Percentiles rank a stretch among this genome's conserved stretches.
These are phyloP conservation scores for Scolopax bukidnonensis DNA, from an alignment of 2,797 vertebrate genomes.

Conservation along the genomic window DNA sequence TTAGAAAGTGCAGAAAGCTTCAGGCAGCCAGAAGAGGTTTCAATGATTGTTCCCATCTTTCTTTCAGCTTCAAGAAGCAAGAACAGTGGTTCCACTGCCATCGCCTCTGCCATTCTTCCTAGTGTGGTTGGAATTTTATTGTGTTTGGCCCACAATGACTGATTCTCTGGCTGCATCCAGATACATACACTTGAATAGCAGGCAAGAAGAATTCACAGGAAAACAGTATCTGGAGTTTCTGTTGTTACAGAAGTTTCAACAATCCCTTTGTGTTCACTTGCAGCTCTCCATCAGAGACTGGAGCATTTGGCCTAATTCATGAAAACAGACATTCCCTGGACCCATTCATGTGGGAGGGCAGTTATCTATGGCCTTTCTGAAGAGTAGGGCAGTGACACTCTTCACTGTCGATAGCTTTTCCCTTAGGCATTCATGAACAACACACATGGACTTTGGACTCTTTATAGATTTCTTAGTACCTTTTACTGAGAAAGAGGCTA, in stretches of 20 bases:
- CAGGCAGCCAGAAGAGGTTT: neutral
- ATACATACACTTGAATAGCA: neutral
- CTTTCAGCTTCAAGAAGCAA: slow-evolving; percentile 46
- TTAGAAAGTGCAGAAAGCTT: neutral
- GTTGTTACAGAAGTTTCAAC: neutral
- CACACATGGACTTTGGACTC: neutral
- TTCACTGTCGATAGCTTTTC: neutral
- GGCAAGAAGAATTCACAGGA: neutral
- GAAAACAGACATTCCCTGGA: neutral
- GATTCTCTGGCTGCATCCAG: neutral
- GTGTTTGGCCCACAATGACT: neutral
- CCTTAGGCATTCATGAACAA: neutral
- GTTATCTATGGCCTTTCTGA: neutral
- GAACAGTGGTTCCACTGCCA: neutral
- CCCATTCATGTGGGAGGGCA: neutral
- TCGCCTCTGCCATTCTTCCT: neutral
- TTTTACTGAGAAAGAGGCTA: neutral
- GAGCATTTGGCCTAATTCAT: neutral
- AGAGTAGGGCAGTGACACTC: neutral
- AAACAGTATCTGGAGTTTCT: neutral
- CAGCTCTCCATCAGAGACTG: neutral
- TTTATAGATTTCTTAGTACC: neutral
- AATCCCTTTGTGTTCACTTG: neutral
- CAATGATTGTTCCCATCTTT: neutral
- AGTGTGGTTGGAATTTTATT: neutral